These are phyloP conservation scores for Apostichopus japonicus DNA, from an alignment of 35 echinoderm and acorn worm species.

Conservation along the genomic window DNA sequence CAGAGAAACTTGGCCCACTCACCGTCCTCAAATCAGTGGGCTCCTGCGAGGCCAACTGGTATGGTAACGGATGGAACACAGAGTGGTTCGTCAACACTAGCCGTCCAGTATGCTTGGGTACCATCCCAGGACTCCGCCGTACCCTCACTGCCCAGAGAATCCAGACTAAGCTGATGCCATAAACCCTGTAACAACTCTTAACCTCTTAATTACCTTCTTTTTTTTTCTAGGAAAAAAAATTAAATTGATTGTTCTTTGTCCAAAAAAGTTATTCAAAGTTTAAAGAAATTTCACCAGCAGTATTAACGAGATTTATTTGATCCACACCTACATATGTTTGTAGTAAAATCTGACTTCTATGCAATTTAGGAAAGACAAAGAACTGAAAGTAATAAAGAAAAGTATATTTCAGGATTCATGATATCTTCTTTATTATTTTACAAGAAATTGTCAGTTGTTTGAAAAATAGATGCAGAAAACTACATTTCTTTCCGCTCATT, in stretches of 20 bases:
- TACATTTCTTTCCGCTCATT: neutral
- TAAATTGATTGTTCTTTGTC: neutral
- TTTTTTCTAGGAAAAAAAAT: too few relatives aligned
- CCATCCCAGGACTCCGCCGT: conserved; percentile 28
- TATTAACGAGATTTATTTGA: neutral
- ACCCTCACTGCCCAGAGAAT: conserved; percentile 37
- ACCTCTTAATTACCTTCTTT: too few relatives aligned
- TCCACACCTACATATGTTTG: neutral
- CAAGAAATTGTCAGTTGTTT: neutral
- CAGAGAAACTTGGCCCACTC: neutral
- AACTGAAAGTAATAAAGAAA: too few relatives aligned
- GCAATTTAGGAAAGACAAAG: too few relatives aligned
- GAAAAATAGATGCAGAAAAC: neutral
- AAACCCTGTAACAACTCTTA: neutral
- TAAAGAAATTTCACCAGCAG: neutral
- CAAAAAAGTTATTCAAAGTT: neutral
- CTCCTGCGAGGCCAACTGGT: conserved; percentile 74
- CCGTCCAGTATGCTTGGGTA: conserved; percentile 30
- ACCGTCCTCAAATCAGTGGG: conserved; percentile 26
- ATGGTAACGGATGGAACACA: conserved; percentile 63
- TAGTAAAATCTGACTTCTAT: too few relatives aligned
- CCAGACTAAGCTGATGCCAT: conserved; percentile 35
- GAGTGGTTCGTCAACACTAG: conserved; percentile 72
- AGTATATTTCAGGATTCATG: too few relatives aligned
- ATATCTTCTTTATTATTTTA: too few relatives aligned